These are phyloP conservation scores for Mylabris sibirica DNA, from an alignment of 2,888 invertebrate species.

Conservation along the genomic window DNA sequence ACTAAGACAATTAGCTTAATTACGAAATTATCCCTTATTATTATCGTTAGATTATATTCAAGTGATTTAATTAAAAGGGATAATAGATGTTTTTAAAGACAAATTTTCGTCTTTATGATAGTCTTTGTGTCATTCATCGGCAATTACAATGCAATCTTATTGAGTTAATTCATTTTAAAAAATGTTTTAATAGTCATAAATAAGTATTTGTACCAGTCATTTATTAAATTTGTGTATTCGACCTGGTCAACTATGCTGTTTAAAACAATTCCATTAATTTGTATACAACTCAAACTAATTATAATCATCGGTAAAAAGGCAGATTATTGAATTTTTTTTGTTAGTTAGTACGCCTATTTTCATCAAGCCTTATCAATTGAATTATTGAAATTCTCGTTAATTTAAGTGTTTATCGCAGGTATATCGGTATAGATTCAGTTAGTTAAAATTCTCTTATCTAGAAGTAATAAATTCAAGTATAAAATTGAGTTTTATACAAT, in stretches of 20 bases:
- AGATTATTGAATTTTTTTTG: not conserved
- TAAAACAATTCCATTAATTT: constrained; percentile 6
- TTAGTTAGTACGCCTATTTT: not conserved
- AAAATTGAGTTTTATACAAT: not conserved
- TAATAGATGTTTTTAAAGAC: not conserved
- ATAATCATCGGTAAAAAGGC: not conserved
- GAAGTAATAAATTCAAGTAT: not conserved
- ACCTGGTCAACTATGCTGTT: not conserved
- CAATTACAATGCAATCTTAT: constrained; percentile 17
- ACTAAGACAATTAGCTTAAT: constrained; percentile 15
- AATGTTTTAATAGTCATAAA: constrained; percentile 17
- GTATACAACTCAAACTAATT: not conserved
- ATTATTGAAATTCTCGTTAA: not conserved
- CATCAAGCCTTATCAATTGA: not conserved
- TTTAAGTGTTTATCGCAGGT: not conserved
- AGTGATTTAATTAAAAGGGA: not conserved
- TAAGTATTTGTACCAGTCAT: constrained; percentile 8
- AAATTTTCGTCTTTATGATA: not conserved
- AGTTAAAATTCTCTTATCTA: not conserved
- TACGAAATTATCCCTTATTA: not conserved
- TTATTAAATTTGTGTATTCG: constrained; percentile 1
- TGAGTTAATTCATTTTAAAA: constrained; percentile 16
- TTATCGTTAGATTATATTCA: not conserved
- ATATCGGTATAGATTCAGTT: not conserved
- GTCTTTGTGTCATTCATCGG: not conserved